Evolutionary conservation across 2,888 invertebrate species (phyloP), one percentile per base, ranked within the genome.

Genomic region (Argynnis bischoffii): DNA sequence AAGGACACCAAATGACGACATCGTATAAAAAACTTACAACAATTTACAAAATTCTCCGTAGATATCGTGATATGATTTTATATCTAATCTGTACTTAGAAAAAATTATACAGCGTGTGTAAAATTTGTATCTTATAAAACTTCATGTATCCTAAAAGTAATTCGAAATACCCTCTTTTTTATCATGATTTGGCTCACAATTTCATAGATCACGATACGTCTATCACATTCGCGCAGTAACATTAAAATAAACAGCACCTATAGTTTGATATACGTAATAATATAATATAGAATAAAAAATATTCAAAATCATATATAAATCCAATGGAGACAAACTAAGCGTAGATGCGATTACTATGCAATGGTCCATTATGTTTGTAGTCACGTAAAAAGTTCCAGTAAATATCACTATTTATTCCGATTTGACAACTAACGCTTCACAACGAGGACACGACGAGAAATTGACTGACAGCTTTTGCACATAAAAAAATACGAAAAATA

Each of bases 201-300:
- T 47, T 66, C 81, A 86, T 82, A 85, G 85, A 83, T 84, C 84
- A 87, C 87, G 88, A 85, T 86, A 81, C 81, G 50, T 79, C 81
- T 89, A 89, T 90, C 88, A 90, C 88, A 88, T 86, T 85, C 78
- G 84, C 81, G 81, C 86, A 85, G 84, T 87, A 84, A 85, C 79
- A 86, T 87, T 88, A 88, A 85, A 90, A 86, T 85, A 90, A 88
- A 87, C 89, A 92, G 92, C 91, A 92, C 92, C 92, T 89, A 88
- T 85, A 78, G 82, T 84, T 86, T 86, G 88, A 89, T 85, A 88
- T 85, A 88, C 81, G 85, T 82, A 86, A 83, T 83, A 78, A 79
- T 79, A 82, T 80, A 85, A 80, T 79, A 84, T 79, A 80, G 82
- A 86, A 86, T 85, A 84, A 86, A 82, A 86, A 84, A 82, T 83